phyloP scores from a whole-genome alignment of 92 coral and sea anemone species.

The Nematostella vectensis region DNA sequence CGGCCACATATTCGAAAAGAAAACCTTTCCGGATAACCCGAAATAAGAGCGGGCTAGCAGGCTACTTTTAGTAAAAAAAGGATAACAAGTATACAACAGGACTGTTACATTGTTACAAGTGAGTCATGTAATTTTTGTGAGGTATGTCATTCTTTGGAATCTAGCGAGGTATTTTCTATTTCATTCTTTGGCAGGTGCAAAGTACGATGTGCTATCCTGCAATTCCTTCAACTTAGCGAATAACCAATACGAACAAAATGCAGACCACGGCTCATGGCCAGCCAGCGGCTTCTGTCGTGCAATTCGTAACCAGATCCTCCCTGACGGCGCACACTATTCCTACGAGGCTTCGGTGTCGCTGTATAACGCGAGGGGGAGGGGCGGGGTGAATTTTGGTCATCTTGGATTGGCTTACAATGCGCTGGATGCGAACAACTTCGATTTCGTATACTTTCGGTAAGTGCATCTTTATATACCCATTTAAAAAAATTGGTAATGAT shows the following conservation, averaged over 20 bases:
- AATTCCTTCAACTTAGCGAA: background rate
- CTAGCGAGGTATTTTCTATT: too few relatives aligned
- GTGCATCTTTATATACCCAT: too few relatives aligned
- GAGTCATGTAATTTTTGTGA: too few relatives aligned
- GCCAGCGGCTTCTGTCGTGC: conserved; percentile 10
- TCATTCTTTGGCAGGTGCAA: too few relatives aligned
- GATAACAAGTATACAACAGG: too few relatives aligned
- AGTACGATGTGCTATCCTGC: background rate
- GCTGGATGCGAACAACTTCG: conserved; percentile 5
- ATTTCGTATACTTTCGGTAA: conserved; percentile 6
- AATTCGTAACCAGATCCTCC: background rate
- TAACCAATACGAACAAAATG: background rate
- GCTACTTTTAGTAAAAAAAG: too few relatives aligned
- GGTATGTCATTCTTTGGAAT: too few relatives aligned
- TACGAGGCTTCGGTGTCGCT: background rate
- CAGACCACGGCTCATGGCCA: conserved; percentile 8
- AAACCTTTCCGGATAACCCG: too few relatives aligned
- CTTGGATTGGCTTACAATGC: conserved; percentile 2
- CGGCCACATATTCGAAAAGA: too few relatives aligned
- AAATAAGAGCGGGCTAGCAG: too few relatives aligned
- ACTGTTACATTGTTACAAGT: too few relatives aligned
- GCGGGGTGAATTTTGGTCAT: conserved; percentile 1
- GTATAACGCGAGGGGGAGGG: background rate
- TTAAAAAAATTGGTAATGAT: too few relatives aligned
- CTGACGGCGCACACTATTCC: background rate